These are phyloP conservation scores for Notechis scutatus DNA, from an alignment of 2,113 vertebrate genomes.

Conservation along the genomic window DNA sequence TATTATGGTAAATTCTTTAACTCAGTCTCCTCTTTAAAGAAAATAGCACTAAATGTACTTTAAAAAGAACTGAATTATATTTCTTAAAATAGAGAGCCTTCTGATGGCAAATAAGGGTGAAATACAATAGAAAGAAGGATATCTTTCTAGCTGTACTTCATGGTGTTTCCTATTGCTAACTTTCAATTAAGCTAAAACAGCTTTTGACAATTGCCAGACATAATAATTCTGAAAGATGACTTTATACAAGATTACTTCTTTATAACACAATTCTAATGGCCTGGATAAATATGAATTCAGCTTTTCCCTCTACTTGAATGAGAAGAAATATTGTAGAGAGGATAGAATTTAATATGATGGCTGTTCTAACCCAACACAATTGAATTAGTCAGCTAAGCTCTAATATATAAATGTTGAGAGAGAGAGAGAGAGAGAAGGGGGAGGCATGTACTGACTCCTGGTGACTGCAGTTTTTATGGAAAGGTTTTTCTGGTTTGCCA, in stretches of 20 bases:
- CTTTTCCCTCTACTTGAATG: not conserved
- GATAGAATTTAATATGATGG: not conserved
- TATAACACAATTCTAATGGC: conserved; percentile 55
- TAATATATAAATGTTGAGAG: not conserved
- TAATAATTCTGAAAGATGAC: conserved; percentile 45
- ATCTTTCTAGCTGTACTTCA: conserved; percentile 48
- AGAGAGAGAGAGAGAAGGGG: too few species aligned
- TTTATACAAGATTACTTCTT: conserved; percentile 55
- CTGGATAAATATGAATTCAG: conserved; percentile 28
- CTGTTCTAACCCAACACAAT: not conserved
- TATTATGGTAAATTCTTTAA: conserved; percentile 61
- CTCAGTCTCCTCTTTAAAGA: conserved; percentile 59
- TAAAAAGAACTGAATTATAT: conserved; percentile 61
- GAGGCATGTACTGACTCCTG: not conserved
- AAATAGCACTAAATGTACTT: conserved; percentile 61
- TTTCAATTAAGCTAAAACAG: conserved; percentile 59
- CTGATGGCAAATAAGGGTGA: conserved; percentile 64
- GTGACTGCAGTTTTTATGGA: not conserved
- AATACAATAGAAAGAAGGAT: conserved; percentile 48
- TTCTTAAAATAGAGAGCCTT: conserved; percentile 63
- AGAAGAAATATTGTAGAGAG: not conserved
- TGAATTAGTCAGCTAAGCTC: not conserved
- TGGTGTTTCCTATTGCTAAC: conserved; percentile 59
- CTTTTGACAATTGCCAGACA: conserved; percentile 50
- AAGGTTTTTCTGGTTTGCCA: not conserved